Base-by-base conservation (phyloP, 2,888 invertebrate species). In the Syrista parreyssii region DNA sequence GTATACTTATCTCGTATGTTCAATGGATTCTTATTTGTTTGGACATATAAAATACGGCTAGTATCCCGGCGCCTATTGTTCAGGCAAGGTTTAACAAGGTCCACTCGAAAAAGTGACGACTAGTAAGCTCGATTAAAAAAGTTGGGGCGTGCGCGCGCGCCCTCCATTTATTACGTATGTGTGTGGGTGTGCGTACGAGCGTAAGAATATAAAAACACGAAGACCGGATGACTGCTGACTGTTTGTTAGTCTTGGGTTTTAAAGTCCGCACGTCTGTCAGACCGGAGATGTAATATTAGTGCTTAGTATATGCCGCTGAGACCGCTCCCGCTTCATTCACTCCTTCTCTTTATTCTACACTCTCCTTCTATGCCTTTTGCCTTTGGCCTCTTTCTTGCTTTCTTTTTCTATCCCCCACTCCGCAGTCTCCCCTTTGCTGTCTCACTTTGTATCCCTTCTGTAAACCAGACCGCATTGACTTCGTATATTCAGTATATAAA, bases 231-330 rank as follows among this genome's bases (percentile, higher is more conserved):
- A 91, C 91, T 91, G 91, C 88, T 86, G 87, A 89, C 89, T 91
- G 91, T 91, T 91, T 91, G 90, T 91, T 91, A 91, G 90, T 90
- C 89, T 91, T 91, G 88, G 88, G 87, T 89, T 91, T 91, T 91
- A 90, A 91, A 91, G 90, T 91, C 90, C 89, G 90, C 89, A 87
- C 89, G 91, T 91, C 91, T 91, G 91, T 91, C 91, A 91, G 91
- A 86, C 85, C 86, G 82, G 89, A 89, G 90, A 90, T 90, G 91
- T 91, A 91, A 91, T 91, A 91, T 91, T 91, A 91, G 90, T 91
- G 90, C 88, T 88, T 87, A 85, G 87, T 88, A 85, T 87, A 86
- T 84, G 85, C 85, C 83, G 84, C 82, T 84, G 82, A 80, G 82
- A 85, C 86, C 85, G 84, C 86, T 71, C 71, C 78, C 85, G 84